A percentile compares a stretch with the other conserved stretches of the same genome.
Evolutionary conservation across 2,113 vertebrate genomes (phyloP).

Genomic region (Apteryx owenii): DNA sequence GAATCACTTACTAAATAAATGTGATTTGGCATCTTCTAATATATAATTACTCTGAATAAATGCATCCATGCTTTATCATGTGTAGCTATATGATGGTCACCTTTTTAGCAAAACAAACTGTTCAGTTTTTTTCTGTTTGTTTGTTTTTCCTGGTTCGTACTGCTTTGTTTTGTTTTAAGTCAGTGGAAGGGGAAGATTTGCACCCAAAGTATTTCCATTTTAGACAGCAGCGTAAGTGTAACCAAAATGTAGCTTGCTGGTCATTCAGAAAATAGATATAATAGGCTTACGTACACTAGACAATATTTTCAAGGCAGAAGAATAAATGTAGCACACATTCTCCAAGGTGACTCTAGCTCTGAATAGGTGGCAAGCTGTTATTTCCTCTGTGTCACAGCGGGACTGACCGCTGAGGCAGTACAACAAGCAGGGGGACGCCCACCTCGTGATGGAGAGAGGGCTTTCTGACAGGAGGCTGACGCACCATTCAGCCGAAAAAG

Average conservation of each 20-base stretch:
- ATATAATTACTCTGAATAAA: neutral
- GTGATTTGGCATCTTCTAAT: neutral
- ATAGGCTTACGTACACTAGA: neutral
- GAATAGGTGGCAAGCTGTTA: slow-evolving; percentile 44
- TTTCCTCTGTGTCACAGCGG: neutral
- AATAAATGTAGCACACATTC: neutral
- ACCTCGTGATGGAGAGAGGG: neutral
- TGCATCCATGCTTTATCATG: neutral
- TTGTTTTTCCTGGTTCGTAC: neutral
- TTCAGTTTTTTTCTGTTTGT: neutral
- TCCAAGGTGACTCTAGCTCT: slow-evolving; percentile 62
- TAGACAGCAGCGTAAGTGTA: neutral
- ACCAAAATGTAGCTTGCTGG: neutral
- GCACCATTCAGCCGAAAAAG: neutral
- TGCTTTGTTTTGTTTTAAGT: neutral
- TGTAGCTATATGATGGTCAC: neutral
- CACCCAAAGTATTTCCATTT: neutral
- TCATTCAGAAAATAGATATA: neutral
- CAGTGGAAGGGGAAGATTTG: neutral
- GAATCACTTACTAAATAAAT: neutral
- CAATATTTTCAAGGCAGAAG: neutral
- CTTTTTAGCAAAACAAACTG: neutral
- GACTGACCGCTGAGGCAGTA: slow-evolving; percentile 34
- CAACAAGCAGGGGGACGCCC: neutral
- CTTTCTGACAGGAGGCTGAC: slow-evolving; percentile 8